Percentiles rank a stretch among this genome's conserved stretches.
Conservation (phyloP, 92 coral and sea anemone genomes). For the Zoanthus solanderi region DNA sequence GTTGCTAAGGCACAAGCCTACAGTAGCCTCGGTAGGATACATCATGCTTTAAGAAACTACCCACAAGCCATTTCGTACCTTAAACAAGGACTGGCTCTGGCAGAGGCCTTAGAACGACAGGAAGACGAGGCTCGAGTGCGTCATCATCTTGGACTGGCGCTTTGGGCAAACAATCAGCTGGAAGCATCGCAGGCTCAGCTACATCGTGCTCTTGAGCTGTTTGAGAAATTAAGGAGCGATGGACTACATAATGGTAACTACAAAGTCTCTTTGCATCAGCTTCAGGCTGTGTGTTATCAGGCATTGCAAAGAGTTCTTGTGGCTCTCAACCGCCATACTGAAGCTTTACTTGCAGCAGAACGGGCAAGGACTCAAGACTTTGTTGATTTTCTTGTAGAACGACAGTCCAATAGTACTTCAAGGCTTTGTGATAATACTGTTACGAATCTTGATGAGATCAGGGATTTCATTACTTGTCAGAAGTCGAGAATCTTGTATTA, state of each 20-base stretch:
- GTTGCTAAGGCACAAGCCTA: slow-evolving; percentile 89
- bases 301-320: slow-evolving; percentile 94
- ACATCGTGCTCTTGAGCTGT: slow-evolving; percentile 83
- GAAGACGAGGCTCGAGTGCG: slow-evolving; percentile 97
- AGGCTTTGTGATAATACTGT: slow-evolving; percentile 62
- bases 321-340: slow-evolving; percentile 81
- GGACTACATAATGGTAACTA: slow-evolving; percentile 87
- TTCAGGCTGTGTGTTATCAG: slow-evolving; percentile 92
- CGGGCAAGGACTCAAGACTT: slow-evolving; percentile 92
- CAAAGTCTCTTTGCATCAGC: slow-evolving; percentile 88
- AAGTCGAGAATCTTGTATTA: slow-evolving; percentile 82
- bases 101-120: slow-evolving; percentile 76
- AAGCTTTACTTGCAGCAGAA: slow-evolving; percentile 96
- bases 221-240: slow-evolving; percentile 90
- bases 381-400: slow-evolving; percentile 88
- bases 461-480: slow-evolving; percentile 85
- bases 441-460: slow-evolving; percentile 80
- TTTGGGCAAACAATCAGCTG: slow-evolving; percentile 84
- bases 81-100: slow-evolving; percentile 85
- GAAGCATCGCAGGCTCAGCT: slow-evolving; percentile 85
- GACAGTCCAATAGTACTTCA: slow-evolving; percentile 68
- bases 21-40: slow-evolving; percentile 87
- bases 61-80: slow-evolving; percentile 91
- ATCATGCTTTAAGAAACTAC: slow-evolving; percentile 85
- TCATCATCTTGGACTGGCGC: slow-evolving; percentile 90